Percentiles rank a stretch among this genome's conserved stretches.
Conservation (phyloP, 2,113 vertebrate genomes). For the Phyllopteryx taeniolatus region DNA sequence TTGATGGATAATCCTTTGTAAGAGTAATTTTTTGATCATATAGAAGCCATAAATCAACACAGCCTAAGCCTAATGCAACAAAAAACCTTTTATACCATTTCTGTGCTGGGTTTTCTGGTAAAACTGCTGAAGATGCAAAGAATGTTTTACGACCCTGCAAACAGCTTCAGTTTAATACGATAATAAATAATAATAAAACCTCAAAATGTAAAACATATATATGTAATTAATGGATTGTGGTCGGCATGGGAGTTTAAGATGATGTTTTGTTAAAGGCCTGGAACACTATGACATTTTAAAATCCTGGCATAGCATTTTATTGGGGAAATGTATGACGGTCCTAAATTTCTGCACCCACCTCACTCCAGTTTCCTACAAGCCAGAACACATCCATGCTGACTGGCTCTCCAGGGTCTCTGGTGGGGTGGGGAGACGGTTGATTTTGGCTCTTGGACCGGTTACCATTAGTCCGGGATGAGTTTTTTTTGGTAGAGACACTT, state of each 20-base stretch:
- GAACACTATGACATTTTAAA: neutral
- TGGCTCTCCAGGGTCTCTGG: conserved; percentile 36
- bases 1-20: too few relatives aligned
- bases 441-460: conserved; percentile 36
- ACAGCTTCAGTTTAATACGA: neutral
- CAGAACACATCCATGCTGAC: conserved; percentile 69
- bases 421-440: conserved; percentile 28
- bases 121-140: too few relatives aligned
- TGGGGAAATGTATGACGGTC: neutral
- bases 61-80: neutral
- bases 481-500: conserved; percentile 17
- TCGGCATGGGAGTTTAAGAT: neutral
- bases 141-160: too few relatives aligned
- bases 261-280: neutral
- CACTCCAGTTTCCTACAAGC: conserved; percentile 88
- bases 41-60: too few relatives aligned
- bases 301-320: neutral
- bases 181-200: neutral
- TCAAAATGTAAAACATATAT: neutral
- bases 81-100: too few relatives aligned
- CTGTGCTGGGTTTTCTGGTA: too few relatives aligned
- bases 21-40: too few relatives aligned
- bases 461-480: conserved; percentile 35
- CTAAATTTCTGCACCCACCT: conserved; percentile 67
- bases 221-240: neutral